Evolutionary conservation across 2,113 vertebrate genomes (phyloP), one percentile per base, ranked within the genome.

Genomic region (Passer montanus): DNA sequence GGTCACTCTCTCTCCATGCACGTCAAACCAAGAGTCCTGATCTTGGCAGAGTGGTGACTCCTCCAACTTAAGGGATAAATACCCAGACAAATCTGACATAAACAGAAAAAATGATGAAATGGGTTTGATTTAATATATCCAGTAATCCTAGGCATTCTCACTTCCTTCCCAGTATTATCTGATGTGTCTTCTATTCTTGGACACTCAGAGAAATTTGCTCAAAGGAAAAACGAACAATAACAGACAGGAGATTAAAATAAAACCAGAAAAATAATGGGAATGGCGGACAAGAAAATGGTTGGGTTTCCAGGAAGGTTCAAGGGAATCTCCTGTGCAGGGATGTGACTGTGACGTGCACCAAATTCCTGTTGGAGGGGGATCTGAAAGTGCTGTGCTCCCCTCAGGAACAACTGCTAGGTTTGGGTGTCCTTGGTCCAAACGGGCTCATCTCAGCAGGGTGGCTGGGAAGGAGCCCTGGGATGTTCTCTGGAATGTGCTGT

Each of bases 91-190:
- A 55, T 24, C n/a, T 19, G 66, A 30, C 52, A 66, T 28, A 77
- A 90, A 87, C 6, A 70, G 66, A 75, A 70, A 67, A 91, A 59
- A 53, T 46, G 3, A 28, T 84, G 91, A 84, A 89, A 59, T 39
- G 26, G 10, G 23, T 70, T 89, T 89, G 80, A 89, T 93, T 91
- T 89, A 84, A 62, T 15, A 60, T 52, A 30, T 82, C 84, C 94
- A 93, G 89, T 64, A 95, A 94, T 49, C 26, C 43, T 47, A 46
- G 35, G 30, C 59, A 74, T 50, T 91, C 58, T 92, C 49, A 76
- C 33, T 85, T 96, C 93, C 91, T 97, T 96, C 95, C 95, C 35
- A 19, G 27, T 83, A 91, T 82, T 94, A 83, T 93, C 19, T 13
- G 27, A 41, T 39, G 11, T 7, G 22, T 37, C 30, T 39, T 62